Evolutionary conservation across 2,888 invertebrate species (phyloP), one percentile per base, ranked within the genome.

Genomic region (Tetranychus truncatus): DNA sequence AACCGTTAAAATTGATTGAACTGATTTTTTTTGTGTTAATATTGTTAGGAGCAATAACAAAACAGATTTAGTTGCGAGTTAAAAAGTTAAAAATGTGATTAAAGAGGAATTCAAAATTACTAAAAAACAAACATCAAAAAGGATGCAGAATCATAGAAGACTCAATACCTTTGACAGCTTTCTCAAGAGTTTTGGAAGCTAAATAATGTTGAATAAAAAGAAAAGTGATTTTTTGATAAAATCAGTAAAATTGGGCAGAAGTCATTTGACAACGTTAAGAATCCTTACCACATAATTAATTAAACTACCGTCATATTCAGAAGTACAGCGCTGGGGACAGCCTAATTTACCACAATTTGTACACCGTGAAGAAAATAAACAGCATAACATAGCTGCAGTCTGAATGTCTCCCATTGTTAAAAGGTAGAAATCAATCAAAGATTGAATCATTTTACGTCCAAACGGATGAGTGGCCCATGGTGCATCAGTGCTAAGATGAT

Each of bases 301-400:
- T 9, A 15, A 15, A 55, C 55, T 55, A 2, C 11, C 9, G 55
- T 55, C 69, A 21, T 69, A 24, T 20, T 69, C 69, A 69, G 20
- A 24, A 24, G 69, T 9, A 21, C 69, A 69, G 8, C 34, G 20
- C 20, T 69, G 45, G 3, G 45, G 34, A 67, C 74, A 67, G 18
- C n/a, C n/a, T 9, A 74, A 1, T 45, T 67, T 66, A 9, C 44
- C 44, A 44, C 66, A 74, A 45, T 20, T 34, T 24, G 11, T n/a
- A 45, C 69, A 67, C 1, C 66, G 66, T 15, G 65, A 34, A 24
- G 75, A 73, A 44, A 95, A 93, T 1, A 91, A 88, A 81, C 95
- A 94, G 77, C 91, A 89, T 76, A 95, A 82, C 90, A 95, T 92
- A 1, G 94, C 95, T 5, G 95, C 91, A 83, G 92, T 95, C 84